Conservation (phyloP, 2,113 vertebrate genomes). For the Petromus typicus region DNA sequence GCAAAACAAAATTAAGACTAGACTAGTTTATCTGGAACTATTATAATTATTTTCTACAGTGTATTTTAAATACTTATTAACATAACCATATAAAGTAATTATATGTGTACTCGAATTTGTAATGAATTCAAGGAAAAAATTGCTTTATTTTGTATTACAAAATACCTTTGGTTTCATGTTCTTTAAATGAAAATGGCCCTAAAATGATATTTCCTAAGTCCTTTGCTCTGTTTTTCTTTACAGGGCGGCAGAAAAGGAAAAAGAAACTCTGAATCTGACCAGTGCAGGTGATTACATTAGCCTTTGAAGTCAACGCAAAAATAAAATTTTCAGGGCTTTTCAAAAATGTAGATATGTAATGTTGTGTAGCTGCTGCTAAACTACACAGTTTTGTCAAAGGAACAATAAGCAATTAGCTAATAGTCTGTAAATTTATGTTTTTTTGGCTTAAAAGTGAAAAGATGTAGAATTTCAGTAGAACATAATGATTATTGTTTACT, state of each 20-base stretch:
- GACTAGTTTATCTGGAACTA: background rate
- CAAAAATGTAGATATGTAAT: conserved; percentile 84
- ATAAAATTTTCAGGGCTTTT: conserved; percentile 83
- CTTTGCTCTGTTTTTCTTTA: conserved; percentile 74
- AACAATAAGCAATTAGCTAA: conserved; percentile 79
- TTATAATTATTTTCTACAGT: background rate
- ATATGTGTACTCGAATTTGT: conserved; percentile 2
- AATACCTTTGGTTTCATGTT: conserved; percentile 40
- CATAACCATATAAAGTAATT: conserved; percentile 33
- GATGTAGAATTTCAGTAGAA: conserved; percentile 79
- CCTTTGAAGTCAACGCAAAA: conserved; percentile 72
- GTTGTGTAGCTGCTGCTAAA: conserved; percentile 84
- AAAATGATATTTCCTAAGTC: conserved; percentile 54
- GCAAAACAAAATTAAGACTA: background rate
- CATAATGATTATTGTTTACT: conserved; percentile 80
- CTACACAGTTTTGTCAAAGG: conserved; percentile 83
- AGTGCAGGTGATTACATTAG: conserved; percentile 87
- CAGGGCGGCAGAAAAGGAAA: conserved; percentile 95
- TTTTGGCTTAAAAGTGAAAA: conserved; percentile 82
- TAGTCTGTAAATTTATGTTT: conserved; percentile 80
- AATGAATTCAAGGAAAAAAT: conserved; percentile 32
- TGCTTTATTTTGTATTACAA: background rate
- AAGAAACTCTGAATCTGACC: conserved; percentile 91
- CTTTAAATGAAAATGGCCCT: conserved; percentile 44
- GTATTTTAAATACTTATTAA: conserved; percentile 29